Evolutionary conservation across 2,888 invertebrate species (phyloP).

Genomic region (Malacosoma neustria): DNA sequence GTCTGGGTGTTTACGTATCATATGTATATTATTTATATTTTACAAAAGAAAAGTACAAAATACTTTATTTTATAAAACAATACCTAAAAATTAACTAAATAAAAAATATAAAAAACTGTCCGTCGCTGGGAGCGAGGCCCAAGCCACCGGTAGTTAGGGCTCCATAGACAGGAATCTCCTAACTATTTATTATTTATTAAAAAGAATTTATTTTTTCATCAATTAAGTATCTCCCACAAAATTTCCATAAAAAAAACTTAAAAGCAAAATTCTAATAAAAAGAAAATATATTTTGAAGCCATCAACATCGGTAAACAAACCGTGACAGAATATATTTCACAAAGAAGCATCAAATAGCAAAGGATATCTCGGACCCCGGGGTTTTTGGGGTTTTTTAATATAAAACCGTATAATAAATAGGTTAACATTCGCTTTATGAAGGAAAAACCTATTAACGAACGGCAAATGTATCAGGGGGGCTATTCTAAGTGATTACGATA

Average conservation of each 20-base stretch:
- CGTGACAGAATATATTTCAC: conserved; percentile 31
- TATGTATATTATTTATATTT: too few species aligned
- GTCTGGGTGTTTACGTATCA: too few species aligned
- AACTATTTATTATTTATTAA: too few species aligned
- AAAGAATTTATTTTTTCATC: too few species aligned
- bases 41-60: too few species aligned
- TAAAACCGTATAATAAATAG: conserved; percentile 67
- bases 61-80: too few species aligned
- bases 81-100: too few species aligned
- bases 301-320: conserved; percentile 56
- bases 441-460: conserved; percentile 71
- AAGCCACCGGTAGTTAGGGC: too few species aligned
- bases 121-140: too few species aligned
- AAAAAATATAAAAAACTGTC: too few species aligned
- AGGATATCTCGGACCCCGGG: conserved; percentile 40
- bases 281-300: conserved; percentile 17
- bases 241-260: conserved; percentile 4
- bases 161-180: too few species aligned
- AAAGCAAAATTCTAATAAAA: conserved; percentile 5
- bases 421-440: conserved; percentile 72
- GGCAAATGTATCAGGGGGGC: conserved; percentile 57
- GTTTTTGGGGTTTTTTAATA: conserved; percentile 61
- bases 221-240: not conserved
- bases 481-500: conserved; percentile 19
- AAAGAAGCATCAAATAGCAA: conserved; percentile 37